Evolutionary conservation across 2,888 invertebrate species (phyloP).

Genomic region (Allygus modestus): DNA sequence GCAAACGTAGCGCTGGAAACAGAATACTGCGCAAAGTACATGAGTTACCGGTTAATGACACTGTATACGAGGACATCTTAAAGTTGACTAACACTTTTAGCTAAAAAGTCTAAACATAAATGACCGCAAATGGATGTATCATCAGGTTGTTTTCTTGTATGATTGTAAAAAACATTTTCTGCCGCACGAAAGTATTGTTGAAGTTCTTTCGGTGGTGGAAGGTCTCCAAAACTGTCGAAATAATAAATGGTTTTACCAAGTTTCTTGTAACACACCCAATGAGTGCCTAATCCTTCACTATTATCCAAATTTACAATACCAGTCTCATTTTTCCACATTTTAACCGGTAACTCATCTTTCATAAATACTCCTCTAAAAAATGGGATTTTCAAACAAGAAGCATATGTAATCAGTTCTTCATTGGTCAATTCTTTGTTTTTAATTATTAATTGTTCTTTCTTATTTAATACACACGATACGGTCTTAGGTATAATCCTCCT

Average conservation of each 20-base stretch:
- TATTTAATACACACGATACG: not conserved
- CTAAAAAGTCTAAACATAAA: constrained; percentile 41
- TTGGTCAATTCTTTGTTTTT: not conserved
- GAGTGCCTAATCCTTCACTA: not conserved
- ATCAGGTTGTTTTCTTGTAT: not conserved
- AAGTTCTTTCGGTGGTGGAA: constrained; percentile 21
- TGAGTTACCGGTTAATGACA: not conserved
- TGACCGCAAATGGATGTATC: constrained; percentile 18
- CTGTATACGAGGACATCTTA: constrained; percentile 51
- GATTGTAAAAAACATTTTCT: not conserved
- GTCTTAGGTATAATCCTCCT: not conserved
- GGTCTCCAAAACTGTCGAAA: constrained; percentile 34
- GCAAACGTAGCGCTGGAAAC: not conserved
- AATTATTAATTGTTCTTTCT: not conserved
- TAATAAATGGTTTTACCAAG: constrained; percentile 8
- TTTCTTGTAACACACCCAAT: constrained; percentile 46
- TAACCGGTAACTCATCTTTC: not conserved
- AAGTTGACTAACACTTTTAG: not conserved
- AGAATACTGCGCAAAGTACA: not conserved
- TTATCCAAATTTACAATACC: constrained; percentile 49
- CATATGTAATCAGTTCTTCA: constrained; percentile 14
- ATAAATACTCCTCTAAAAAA: constrained; percentile 48
- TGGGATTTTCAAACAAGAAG: constrained; percentile 33
- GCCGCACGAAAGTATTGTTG: not conserved
- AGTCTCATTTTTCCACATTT: constrained; percentile 5